A percentile compares a stretch with the other conserved stretches of the same genome.
Conservation (phyloP, 2,888 invertebrate species). For the Matsumyia berberina region DNA sequence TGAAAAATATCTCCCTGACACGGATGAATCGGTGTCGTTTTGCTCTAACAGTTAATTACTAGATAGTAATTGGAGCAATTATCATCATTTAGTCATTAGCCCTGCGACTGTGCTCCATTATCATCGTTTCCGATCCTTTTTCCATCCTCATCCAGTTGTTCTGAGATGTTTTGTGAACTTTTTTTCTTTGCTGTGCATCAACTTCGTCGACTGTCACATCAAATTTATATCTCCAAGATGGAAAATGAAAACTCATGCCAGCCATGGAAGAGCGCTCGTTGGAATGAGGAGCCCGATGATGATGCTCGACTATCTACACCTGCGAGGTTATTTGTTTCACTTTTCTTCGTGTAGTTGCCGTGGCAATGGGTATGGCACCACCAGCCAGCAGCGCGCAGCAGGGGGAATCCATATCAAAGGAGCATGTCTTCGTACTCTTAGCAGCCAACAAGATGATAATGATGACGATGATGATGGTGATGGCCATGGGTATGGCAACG, state of each 20-base stretch:
- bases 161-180: slow-evolving; percentile 4
- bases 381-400: too few relatives aligned
- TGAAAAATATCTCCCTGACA: slow-evolving; percentile 33
- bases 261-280: too few relatives aligned
- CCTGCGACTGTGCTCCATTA: slow-evolving; percentile 31
- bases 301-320: slow-evolving; percentile 35
- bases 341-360: slow-evolving; percentile 42
- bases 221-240: slow-evolving; percentile 52
- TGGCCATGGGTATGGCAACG: slow-evolving; percentile 48
- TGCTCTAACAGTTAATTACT: slow-evolving; percentile 55
- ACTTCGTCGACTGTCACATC: slow-evolving; percentile 52
- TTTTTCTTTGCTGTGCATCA: slow-evolving; percentile 16
- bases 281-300: not conserved
- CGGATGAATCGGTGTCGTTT: slow-evolving; percentile 26
- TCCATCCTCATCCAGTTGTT: slow-evolving; percentile 30
- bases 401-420: slow-evolving; percentile 48
- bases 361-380: slow-evolving; percentile 42
- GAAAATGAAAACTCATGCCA: slow-evolving; percentile 45
- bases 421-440: slow-evolving; percentile 19
- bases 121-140: slow-evolving; percentile 58
- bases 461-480: slow-evolving; percentile 11
- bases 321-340: slow-evolving; percentile 48
- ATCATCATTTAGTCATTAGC: slow-evolving; percentile 65
- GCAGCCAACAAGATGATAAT: slow-evolving; percentile 1
- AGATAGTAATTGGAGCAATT: slow-evolving; percentile 73